Percentiles rank a stretch among this genome's conserved stretches.
Evolutionary conservation across 2,888 invertebrate species (phyloP).

Genomic region (Melinaea marsaeus): DNA sequence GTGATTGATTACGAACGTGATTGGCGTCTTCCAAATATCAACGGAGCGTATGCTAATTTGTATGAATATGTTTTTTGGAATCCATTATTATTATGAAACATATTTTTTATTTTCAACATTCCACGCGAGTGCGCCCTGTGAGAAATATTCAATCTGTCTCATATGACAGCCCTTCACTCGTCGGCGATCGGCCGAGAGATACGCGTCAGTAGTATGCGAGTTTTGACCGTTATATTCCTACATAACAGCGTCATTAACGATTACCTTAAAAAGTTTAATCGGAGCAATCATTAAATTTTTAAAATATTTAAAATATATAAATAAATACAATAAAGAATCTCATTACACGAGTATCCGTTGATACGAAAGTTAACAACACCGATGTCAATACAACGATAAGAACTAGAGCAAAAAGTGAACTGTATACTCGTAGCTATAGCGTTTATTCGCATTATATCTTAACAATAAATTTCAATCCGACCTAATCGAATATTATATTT

Average conservation of each 20-base stretch:
- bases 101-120: constrained; percentile 61
- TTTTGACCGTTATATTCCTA: constrained; percentile 71
- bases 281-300: constrained; percentile 73
- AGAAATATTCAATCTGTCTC: constrained; percentile 61
- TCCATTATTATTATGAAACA: constrained; percentile 39
- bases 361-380: constrained; percentile 73
- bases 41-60: constrained; percentile 59
- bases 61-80: constrained; percentile 45
- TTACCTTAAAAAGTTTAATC: constrained; percentile 74
- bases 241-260: constrained; percentile 75
- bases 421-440: constrained; percentile 62
- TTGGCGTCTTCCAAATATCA: constrained; percentile 62
- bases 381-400: constrained; percentile 67
- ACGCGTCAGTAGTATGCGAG: constrained; percentile 45
- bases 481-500: background rate
- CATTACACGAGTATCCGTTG: constrained; percentile 73
- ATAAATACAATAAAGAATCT: constrained; percentile 63
- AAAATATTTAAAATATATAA: constrained; percentile 63
- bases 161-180: constrained; percentile 73
- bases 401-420: constrained; percentile 62
- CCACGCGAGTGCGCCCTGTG: constrained; percentile 60
- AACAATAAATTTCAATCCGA: background rate
- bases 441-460: constrained; percentile 27
- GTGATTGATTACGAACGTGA: constrained; percentile 70
- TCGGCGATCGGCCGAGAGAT: constrained; percentile 45